Base-by-base conservation (phyloP, 2,797 vertebrate genomes). In the Botia almorhae region DNA sequence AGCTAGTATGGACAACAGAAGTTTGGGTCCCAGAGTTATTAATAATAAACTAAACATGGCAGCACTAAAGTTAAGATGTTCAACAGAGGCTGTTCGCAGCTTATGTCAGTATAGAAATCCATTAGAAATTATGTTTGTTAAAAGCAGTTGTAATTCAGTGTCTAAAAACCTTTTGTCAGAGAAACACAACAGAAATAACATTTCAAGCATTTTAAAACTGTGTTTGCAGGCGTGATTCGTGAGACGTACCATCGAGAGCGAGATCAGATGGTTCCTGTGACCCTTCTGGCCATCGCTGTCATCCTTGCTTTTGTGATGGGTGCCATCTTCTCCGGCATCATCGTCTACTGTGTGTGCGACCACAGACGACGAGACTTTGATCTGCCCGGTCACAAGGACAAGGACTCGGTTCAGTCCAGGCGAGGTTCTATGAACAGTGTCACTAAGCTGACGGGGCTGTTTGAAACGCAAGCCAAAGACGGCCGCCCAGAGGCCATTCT, bases 231-330 rank as follows among this genome's bases (percentile, higher is more conserved):
- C 89, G 96, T 99, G 90, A 99, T 99, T 88, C 97, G 97, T 0
- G 98, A 98, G 90, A 98, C 97, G 91, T 98, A 97, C 92, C 96
- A 98, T 91, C 97, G 98, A 90, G 96, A 96, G 83, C 96, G 95
- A 0, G 96, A 99, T 92, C 97, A 97, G 92, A 96, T 99, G 75
- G 97, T 99, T 82, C 98, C 98, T 0, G 95, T 99, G 85, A 98
- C 97, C 74, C 94, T 99, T 50, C 84, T 99, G 93, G 97, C 98
- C 81, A 96, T 98, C 23, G 97, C 97, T 2, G 96, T 99, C 85
- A 97, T 98, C 89, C 94, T 99, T 85, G 97, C 98, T 73, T 99
- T 99, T 85, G 95, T 96, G 90, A 98, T 97, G 97, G 98, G 98
- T 4, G 97, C 97, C 61, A 91, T 98, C 89, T 99, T 98, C 93